Conservation (phyloP, 2,888 invertebrate species). For the Adelphocoris suturalis region DNA sequence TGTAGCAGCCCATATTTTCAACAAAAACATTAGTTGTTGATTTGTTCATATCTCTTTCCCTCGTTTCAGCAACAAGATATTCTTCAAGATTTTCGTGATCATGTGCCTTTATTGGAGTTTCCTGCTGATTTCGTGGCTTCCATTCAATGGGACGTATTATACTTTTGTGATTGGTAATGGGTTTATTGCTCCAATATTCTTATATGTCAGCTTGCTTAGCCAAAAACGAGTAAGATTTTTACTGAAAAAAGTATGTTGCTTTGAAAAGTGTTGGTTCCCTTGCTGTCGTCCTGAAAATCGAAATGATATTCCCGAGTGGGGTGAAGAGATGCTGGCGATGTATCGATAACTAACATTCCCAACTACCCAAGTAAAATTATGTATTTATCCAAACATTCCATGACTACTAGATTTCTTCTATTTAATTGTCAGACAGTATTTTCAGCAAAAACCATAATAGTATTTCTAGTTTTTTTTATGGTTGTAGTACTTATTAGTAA, state of each 20-base stretch:
- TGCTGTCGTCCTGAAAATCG: constrained; percentile 82
- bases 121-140: constrained; percentile 87
- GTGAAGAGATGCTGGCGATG: constrained; percentile 93
- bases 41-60: not conserved
- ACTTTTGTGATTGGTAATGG: constrained; percentile 88
- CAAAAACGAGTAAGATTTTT: constrained; percentile 90
- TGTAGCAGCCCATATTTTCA: too few relatives aligned
- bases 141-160: constrained; percentile 86
- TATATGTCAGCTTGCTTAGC: constrained; percentile 88
- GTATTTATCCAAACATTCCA: constrained; percentile 23
- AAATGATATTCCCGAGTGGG: constrained; percentile 85
- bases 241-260: constrained; percentile 89
- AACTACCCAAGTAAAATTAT: not conserved
- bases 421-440: too few relatives aligned
- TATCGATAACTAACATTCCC: constrained; percentile 79
- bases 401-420: not conserved
- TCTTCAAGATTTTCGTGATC: constrained; percentile 86
- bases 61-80: constrained; percentile 87
- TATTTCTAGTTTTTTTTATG: too few relatives aligned
- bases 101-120: constrained; percentile 90
- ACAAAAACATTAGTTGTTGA: not conserved
- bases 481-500: too few relatives aligned
- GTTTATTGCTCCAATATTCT: constrained; percentile 86
- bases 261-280: constrained; percentile 81
- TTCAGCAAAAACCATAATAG: too few relatives aligned